A percentile compares a stretch with the other conserved stretches of the same genome.
Conservation (phyloP, 2,888 invertebrate genomes). For the Drosophila ustulata region DNA sequence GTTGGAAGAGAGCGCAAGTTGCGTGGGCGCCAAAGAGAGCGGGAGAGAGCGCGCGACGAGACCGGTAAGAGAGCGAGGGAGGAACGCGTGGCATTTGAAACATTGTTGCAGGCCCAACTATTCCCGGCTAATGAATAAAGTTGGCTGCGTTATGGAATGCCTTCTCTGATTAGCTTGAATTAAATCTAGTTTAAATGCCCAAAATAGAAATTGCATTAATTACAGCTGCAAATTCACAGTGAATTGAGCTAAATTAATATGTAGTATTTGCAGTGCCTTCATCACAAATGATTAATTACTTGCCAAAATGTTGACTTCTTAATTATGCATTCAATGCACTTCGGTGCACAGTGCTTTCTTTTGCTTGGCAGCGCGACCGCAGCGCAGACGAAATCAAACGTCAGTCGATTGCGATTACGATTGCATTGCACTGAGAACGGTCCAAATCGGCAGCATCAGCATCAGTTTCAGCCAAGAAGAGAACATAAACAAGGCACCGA, state of each 20-base stretch:
- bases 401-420: constrained; percentile 43
- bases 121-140: constrained; percentile 55
- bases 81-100: constrained; percentile 64
- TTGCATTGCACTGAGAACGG: constrained; percentile 55
- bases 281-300: not conserved
- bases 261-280: not conserved
- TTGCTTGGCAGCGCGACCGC: constrained; percentile 31
- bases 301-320: constrained; percentile 9
- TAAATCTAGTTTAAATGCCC: constrained; percentile 11
- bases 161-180: constrained; percentile 17
- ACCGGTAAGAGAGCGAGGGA: constrained; percentile 35
- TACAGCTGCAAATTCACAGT: not conserved
- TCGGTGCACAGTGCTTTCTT: constrained; percentile 30
- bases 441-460: constrained; percentile 48
- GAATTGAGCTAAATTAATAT: not conserved
- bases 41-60: not conserved
- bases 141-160: constrained; percentile 30
- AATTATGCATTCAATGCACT: constrained; percentile 27
- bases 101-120: constrained; percentile 60
- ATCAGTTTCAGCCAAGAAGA: constrained; percentile 47
- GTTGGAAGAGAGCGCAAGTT: constrained; percentile 22
- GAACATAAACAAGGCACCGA: constrained; percentile 55
- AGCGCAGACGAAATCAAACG: constrained; percentile 53
- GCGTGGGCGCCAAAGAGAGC: constrained; percentile 47
- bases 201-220: not conserved